phyloP scores from a whole-genome alignment of 2,888 invertebrate species.

The Phasia obesa region DNA sequence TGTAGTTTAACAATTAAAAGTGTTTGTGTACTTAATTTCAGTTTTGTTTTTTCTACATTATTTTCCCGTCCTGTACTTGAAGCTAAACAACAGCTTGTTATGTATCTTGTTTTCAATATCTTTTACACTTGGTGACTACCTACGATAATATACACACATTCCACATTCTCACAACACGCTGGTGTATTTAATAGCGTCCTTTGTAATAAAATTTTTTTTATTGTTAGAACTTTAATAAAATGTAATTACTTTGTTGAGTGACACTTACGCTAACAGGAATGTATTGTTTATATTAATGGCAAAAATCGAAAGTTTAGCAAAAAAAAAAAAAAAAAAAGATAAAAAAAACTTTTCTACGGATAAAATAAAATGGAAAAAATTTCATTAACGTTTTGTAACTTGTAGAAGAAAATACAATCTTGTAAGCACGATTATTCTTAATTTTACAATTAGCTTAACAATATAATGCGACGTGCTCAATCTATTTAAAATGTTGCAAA shows the following conservation, averaged over 20 bases:
- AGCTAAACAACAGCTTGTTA: constrained; percentile 33
- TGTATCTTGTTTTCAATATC: constrained; percentile 37
- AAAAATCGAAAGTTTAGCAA: neutral
- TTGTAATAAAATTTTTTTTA: constrained; percentile 26
- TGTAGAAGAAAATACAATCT: too few species aligned
- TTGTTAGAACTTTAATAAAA: constrained; percentile 52
- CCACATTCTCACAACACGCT: too few species aligned
- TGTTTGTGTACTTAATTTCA: constrained; percentile 10
- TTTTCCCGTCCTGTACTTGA: constrained; percentile 24
- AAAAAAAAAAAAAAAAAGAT: neutral
- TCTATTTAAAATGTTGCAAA: too few species aligned
- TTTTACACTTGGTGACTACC: neutral
- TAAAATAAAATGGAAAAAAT: too few species aligned
- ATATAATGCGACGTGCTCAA: too few species aligned
- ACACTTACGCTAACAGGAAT: constrained; percentile 11
- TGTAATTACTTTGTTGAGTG: constrained; percentile 41
- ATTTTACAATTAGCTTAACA: too few species aligned
- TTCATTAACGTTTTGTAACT: too few species aligned
- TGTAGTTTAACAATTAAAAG: constrained; percentile 49
- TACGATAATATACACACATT: neutral
- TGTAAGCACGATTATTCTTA: too few species aligned
- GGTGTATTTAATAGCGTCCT: constrained; percentile 3
- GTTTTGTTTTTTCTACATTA: neutral
- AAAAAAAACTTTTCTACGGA: too few species aligned
- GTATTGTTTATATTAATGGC: neutral